Percentiles rank a stretch among this genome's conserved stretches.
phyloP scores from a whole-genome alignment of 2,888 invertebrate species.

The Octodonta nipae region DNA sequence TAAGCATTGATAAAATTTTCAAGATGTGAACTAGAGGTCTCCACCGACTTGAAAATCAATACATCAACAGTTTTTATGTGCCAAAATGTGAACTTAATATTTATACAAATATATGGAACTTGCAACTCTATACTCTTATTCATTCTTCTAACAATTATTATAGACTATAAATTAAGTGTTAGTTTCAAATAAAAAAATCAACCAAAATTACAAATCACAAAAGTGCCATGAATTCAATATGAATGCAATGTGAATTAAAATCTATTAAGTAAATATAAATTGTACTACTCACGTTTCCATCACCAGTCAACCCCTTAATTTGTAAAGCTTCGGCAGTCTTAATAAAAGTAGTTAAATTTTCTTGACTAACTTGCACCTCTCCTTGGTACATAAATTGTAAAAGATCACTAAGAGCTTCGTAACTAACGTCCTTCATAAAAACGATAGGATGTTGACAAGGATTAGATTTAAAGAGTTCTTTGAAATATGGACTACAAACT shows the following conservation, averaged over 20 bases:
- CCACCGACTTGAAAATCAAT: no score
- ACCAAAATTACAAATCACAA: neutral
- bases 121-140: no score
- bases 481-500: conserved; percentile 59
- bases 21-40: no score
- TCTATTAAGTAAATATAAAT: no score
- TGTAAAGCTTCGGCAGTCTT: conserved; percentile 36
- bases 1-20: no score
- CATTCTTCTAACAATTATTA: no score
- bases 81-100: no score
- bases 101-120: no score
- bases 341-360: conserved; percentile 33
- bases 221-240: neutral
- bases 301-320: conserved; percentile 35
- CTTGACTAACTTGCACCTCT: conserved; percentile 38
- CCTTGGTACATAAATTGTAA: conserved; percentile 49
- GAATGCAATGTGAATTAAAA: no score
- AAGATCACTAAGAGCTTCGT: conserved; percentile 41
- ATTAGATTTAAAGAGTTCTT: conserved; percentile 52
- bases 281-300: conserved; percentile 30
- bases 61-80: no score
- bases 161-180: no score
- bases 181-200: no score
- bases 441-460: conserved; percentile 55
- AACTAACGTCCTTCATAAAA: conserved; percentile 45